Evolutionary conservation across 2,113 vertebrate genomes (phyloP).

Genomic region (Carassius gibelio): DNA sequence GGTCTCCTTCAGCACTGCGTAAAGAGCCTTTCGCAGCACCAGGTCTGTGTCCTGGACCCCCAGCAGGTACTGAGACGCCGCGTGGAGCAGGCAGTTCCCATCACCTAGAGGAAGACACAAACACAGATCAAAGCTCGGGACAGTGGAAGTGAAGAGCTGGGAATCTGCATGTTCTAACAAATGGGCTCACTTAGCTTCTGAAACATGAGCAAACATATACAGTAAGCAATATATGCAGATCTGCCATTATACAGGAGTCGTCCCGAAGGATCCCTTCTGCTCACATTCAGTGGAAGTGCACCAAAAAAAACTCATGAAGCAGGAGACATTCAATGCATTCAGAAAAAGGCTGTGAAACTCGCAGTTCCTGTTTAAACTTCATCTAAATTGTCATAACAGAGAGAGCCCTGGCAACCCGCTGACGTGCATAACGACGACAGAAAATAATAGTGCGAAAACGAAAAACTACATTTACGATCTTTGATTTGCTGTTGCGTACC

Average conservation of each 20-base stretch:
- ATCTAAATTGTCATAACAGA: background rate
- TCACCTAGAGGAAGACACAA: slow-evolving; percentile 78
- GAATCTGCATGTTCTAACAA: background rate
- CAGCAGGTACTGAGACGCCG: slow-evolving; percentile 94
- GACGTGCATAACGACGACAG: background rate
- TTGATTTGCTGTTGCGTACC: background rate
- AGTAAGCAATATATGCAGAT: background rate
- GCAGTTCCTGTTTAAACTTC: slow-evolving; percentile 39
- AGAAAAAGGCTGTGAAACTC: slow-evolving; percentile 7
- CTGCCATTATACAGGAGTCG: background rate
- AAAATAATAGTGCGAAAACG: background rate
- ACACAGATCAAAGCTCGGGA: background rate
- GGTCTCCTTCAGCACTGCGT: slow-evolving; percentile 84
- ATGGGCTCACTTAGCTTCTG: background rate
- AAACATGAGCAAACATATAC: background rate
- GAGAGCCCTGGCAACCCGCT: background rate
- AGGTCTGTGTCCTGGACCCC: slow-evolving; percentile 94
- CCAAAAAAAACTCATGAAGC: background rate
- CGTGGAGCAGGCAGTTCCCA: slow-evolving; percentile 96
- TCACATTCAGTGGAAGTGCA: background rate
- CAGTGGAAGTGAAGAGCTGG: background rate
- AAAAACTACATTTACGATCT: background rate
- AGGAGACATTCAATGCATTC: background rate
- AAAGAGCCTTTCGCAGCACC: slow-evolving; percentile 88
- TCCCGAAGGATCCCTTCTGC: too few species aligned